Evolutionary conservation across 2,113 vertebrate genomes (phyloP).

Genomic region (Hippopotamus amphibius): DNA sequence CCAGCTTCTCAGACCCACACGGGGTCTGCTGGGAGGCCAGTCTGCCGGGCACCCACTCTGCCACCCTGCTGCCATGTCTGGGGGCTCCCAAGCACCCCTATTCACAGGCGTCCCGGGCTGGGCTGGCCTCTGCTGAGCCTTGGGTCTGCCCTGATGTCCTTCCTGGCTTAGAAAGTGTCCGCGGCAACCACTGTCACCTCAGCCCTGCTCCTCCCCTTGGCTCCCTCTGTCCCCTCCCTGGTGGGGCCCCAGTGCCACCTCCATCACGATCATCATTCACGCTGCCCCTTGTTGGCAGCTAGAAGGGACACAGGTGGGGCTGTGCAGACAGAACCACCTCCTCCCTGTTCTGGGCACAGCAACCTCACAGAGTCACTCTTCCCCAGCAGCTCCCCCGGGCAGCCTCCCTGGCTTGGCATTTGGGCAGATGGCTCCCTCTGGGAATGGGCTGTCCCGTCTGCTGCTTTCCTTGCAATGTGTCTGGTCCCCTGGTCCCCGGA

Average conservation of each 20-base stretch:
- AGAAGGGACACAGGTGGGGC: neutral
- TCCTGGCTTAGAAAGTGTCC: neutral
- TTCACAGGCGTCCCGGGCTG: neutral
- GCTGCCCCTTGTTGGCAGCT: neutral
- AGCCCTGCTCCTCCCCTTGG: neutral
- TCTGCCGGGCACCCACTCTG: too few relatives aligned
- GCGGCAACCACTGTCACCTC: neutral
- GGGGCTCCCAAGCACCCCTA: neutral
- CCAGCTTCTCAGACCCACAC: neutral
- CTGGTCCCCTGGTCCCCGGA: neutral
- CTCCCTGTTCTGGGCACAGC: neutral
- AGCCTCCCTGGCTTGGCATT: neutral
- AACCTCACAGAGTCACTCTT: neutral
- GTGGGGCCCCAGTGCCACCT: accelerated
- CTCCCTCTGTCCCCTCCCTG: neutral
- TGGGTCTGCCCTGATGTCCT: neutral
- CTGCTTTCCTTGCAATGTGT: neutral
- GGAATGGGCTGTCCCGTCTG: neutral
- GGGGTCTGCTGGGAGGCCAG: neutral
- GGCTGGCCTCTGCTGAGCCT: neutral
- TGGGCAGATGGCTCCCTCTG: neutral
- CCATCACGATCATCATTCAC: accelerated
- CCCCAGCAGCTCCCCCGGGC: neutral
- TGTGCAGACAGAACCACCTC: neutral
- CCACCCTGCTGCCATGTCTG: too few relatives aligned